These are phyloP conservation scores for Lutraria lutraria DNA, from an alignment of 2,888 invertebrate genomes.

Conservation along the genomic window DNA sequence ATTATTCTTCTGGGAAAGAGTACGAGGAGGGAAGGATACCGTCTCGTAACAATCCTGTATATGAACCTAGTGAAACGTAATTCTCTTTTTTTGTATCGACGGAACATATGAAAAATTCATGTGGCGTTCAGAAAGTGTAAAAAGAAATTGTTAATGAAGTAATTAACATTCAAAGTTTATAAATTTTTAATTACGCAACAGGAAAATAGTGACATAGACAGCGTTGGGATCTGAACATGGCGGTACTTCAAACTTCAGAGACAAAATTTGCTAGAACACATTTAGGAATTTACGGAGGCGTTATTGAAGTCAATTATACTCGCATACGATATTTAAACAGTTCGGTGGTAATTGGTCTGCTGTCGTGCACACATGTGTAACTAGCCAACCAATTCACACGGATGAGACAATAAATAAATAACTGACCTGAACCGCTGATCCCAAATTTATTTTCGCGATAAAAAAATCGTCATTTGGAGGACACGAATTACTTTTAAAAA, in stretches of 20 bases:
- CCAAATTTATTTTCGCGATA: too few relatives aligned
- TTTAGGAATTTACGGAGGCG: slow-evolving; percentile 14
- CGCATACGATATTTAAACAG: neutral
- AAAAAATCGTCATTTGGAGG: too few relatives aligned
- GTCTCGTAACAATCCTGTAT: neutral
- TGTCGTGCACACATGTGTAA: neutral
- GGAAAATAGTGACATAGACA: slow-evolving; percentile 25
- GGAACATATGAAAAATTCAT: slow-evolving; percentile 48
- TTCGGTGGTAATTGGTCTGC: neutral
- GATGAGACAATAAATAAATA: neutral
- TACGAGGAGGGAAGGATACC: neutral
- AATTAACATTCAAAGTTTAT: slow-evolving; percentile 62
- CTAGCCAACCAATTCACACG: neutral
- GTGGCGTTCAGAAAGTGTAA: slow-evolving; percentile 35
- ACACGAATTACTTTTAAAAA: too few relatives aligned
- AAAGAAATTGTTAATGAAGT: slow-evolving; percentile 59
- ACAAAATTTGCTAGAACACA: slow-evolving; percentile 9
- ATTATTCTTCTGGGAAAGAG: neutral
- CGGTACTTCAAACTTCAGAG: neutral
- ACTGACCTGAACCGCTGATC: too few relatives aligned
- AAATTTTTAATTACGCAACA: slow-evolving; percentile 59
- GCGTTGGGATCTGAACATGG: neutral
- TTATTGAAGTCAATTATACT: neutral
- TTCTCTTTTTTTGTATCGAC: slow-evolving; percentile 26
- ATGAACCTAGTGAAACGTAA: neutral